Evolutionary conservation across 2,797 vertebrate species (phyloP).

Genomic region (Galaxias olidus): DNA sequence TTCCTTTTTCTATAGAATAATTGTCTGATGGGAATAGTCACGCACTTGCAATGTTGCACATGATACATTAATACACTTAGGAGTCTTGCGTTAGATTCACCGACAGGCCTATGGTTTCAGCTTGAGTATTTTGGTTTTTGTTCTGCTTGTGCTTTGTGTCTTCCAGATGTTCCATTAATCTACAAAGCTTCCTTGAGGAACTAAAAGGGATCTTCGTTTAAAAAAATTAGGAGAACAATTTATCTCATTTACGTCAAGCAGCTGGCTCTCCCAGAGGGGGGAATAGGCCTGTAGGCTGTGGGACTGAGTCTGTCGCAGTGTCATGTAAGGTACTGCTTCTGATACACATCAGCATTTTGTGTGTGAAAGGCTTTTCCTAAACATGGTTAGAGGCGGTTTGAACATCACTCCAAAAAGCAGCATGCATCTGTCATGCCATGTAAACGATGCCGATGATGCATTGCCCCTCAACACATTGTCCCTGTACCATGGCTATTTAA

Average conservation of each 20-base stretch:
- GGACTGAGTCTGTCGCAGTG: not conserved
- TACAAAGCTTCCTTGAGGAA: slow-evolving; percentile 8
- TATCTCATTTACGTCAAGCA: slow-evolving; percentile 38
- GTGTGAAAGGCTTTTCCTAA: not conserved
- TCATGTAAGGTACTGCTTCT: not conserved
- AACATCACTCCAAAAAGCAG: not conserved
- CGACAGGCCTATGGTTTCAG: too few species aligned
- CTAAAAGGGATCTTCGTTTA: slow-evolving; percentile 35
- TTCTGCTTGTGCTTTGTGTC: too few species aligned
- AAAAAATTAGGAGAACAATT: slow-evolving; percentile 44
- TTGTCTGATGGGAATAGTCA: too few species aligned
- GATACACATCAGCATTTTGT: not conserved
- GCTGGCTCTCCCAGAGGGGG: slow-evolving; percentile 22
- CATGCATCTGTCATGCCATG: not conserved
- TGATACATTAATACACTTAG: too few species aligned
- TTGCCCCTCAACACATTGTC: not conserved
- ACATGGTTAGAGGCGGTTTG: not conserved
- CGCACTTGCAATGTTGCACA: too few species aligned
- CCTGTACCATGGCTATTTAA: slow-evolving; percentile 6
- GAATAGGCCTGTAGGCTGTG: not conserved
- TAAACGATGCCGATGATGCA: slow-evolving; percentile 1
- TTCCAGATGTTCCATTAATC: slow-evolving; percentile 16
- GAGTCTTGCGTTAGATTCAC: too few species aligned
- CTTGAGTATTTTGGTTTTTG: too few species aligned
- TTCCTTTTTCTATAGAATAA: too few species aligned